Base-by-base conservation (phyloP, 2,113 vertebrate genomes). In the Hippocampus guttulatus region DNA sequence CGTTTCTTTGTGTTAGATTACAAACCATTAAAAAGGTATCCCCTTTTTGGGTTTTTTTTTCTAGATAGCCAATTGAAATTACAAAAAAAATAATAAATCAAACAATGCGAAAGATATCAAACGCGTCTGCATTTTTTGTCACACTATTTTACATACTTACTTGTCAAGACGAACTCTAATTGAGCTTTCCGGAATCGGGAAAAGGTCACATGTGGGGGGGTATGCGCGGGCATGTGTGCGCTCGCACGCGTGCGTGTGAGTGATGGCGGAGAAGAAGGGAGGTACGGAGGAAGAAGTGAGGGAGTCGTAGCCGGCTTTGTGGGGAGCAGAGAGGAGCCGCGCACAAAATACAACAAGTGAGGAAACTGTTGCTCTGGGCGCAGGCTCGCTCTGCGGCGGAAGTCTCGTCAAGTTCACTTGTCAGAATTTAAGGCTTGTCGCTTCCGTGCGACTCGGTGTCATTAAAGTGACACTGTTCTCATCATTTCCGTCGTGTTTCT, bases 311-410 rank as follows among this genome's bases (percentile, higher is more conserved):
- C 73, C 67, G 33, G 77, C 79, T 81, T 77, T 76, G 67, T 70
- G 83, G 66, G 77, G 75, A 80, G 73, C 73, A 81, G 72, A 82
- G 73, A 82, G 76, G 67, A 82, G 81, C 75, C 78, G 80, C 79
- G 78, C 73, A 43, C 75, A 75, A 79, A 75, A 87, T 71, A 90
- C 83, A 90, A 92, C 91, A 92, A 91, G 92, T 92, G 89, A 90
- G 77, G 75, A 79, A 92, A 92, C 91, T 92, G 91, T 92, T 92
- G 91, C 90, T 81, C 84, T 65, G 74, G 68, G 60, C 68, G 70
- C 76, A 75, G 84, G 83, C 79, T 84, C 75, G 62, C 79, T 52
- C 43, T n/a, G 71, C 79, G n/a, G 54, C 68, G 30, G 69, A 65
- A 65, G 64, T 65, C 63, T 45, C 40, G 12, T 65, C n/a, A 45